Evolutionary conservation across 92 coral and sea anemone genomes (phyloP).

Genomic region (Ricordea florida): DNA sequence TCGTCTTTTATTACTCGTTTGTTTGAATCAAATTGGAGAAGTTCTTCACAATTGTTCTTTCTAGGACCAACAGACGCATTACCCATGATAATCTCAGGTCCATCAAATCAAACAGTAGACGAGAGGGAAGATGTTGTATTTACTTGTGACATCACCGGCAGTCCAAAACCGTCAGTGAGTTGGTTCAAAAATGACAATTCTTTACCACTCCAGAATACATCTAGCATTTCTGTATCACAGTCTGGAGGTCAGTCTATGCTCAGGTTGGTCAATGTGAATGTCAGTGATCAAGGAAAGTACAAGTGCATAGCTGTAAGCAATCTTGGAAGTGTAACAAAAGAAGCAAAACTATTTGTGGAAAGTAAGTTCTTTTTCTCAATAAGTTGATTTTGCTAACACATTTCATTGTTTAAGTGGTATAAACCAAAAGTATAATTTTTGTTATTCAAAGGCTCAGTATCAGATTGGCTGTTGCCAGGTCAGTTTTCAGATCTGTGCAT

Average conservation of each 20-base stretch:
- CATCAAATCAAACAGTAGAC: conserved; percentile 57
- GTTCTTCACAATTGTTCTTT: neutral
- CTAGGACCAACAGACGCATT: conserved; percentile 70
- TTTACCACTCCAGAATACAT: conserved; percentile 46
- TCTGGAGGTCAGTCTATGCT: conserved; percentile 54
- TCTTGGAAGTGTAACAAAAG: conserved; percentile 55
- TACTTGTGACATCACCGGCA: conserved; percentile 74
- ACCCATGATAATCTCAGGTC: conserved; percentile 59
- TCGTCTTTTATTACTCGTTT: no score
- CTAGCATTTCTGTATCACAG: conserved; percentile 22
- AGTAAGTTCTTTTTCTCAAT: conserved; percentile 49
- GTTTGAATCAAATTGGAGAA: no score
- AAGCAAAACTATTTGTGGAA: conserved; percentile 57
- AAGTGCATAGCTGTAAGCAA: conserved; percentile 68
- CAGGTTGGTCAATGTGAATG: conserved; percentile 40
- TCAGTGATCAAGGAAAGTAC: conserved; percentile 67
- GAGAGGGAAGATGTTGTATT: conserved; percentile 51
- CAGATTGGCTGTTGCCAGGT: no score
- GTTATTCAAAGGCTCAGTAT: no score
- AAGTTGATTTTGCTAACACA: neutral
- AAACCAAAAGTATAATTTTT: no score
- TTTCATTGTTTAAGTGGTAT: no score
- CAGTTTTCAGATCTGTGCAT: no score
- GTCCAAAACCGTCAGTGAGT: conserved; percentile 69
- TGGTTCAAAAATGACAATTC: conserved; percentile 65